phyloP scores from a whole-genome alignment of 2,888 invertebrate species.

The Tiliacea citrago region DNA sequence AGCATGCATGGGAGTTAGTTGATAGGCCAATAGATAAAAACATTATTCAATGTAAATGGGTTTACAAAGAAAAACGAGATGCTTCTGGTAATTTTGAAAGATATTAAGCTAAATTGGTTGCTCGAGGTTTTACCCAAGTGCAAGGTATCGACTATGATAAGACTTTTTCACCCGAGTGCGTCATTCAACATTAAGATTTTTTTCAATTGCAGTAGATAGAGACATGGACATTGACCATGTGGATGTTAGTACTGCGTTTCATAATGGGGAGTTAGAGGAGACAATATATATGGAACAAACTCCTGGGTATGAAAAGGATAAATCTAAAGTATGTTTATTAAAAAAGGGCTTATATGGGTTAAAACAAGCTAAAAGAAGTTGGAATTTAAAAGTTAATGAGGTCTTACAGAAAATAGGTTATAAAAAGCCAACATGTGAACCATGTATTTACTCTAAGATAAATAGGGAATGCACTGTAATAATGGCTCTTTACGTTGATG shows the following conservation, averaged over 20 bases:
- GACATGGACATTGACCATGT: constrained; percentile 8
- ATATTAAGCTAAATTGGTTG: constrained; percentile 4
- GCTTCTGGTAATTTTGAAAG: constrained; percentile 14
- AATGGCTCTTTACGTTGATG: constrained; percentile 6
- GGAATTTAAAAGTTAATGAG: constrained; percentile 7
- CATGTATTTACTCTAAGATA: constrained; percentile 2
- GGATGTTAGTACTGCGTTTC: constrained; percentile 9
- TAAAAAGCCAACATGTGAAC: constrained; percentile 1
- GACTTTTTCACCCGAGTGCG: not conserved
- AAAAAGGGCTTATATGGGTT: constrained; percentile 5
- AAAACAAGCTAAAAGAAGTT: constrained; percentile 4
- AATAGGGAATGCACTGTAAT: not conserved
- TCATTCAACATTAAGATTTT: constrained; percentile 1
- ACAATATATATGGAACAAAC: constrained; percentile 13
- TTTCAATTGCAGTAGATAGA: not conserved
- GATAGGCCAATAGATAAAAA: constrained; percentile 5
- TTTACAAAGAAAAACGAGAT: constrained; percentile 1
- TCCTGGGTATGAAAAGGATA: constrained; percentile 4
- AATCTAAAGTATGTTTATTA: constrained; percentile 6
- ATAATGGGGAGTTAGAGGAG: constrained; percentile 7
- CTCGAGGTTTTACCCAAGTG: constrained; percentile 5
- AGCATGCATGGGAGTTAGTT: constrained; percentile 1
- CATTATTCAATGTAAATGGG: constrained; percentile 10
- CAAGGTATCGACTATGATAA: not conserved
- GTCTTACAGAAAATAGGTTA: constrained; percentile 2